Conservation (phyloP, 30 jellyfish, hydroid and myxozoan species). For the Sanderia malayensis region DNA sequence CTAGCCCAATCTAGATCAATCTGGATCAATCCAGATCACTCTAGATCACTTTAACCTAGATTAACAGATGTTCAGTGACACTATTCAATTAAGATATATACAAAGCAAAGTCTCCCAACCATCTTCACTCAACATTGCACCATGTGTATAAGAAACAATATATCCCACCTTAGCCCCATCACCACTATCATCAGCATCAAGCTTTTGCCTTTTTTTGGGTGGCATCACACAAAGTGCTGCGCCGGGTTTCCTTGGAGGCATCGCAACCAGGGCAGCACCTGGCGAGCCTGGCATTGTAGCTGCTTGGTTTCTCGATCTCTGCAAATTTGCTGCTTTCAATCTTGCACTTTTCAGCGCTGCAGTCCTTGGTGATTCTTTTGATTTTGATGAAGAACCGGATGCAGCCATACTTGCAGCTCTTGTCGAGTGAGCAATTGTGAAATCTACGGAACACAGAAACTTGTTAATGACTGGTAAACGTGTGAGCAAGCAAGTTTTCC, state of each 20-base stretch:
- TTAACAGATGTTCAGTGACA: too few species aligned
- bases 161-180: too few species aligned
- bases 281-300: constrained; percentile 71
- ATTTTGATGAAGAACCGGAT: constrained; percentile 38
- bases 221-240: constrained; percentile 98
- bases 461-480: too few species aligned
- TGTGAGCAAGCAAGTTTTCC: too few species aligned
- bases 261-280: constrained; percentile 79
- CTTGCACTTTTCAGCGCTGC: constrained; percentile 65
- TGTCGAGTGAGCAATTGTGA: too few species aligned
- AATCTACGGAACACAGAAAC: too few species aligned
- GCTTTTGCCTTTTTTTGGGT: constrained; percentile 81
- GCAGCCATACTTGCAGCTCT: constrained; percentile 26
- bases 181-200: constrained; percentile 65
- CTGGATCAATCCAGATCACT: too few species aligned
- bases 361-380: constrained; percentile 28
- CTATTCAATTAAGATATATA: too few species aligned
- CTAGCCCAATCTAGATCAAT: too few species aligned
- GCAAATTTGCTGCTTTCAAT: constrained; percentile 52
- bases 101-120: too few species aligned
- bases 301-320: constrained; percentile 51
- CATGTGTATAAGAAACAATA: too few species aligned
- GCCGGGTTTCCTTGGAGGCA: constrained; percentile 91
- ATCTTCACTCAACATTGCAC: neutral
- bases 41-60: too few species aligned